Percentiles rank a stretch among this genome's conserved stretches.
phyloP scores from a whole-genome alignment of 1,140 invertebrate species.

The Bombus cullumanus region DNA sequence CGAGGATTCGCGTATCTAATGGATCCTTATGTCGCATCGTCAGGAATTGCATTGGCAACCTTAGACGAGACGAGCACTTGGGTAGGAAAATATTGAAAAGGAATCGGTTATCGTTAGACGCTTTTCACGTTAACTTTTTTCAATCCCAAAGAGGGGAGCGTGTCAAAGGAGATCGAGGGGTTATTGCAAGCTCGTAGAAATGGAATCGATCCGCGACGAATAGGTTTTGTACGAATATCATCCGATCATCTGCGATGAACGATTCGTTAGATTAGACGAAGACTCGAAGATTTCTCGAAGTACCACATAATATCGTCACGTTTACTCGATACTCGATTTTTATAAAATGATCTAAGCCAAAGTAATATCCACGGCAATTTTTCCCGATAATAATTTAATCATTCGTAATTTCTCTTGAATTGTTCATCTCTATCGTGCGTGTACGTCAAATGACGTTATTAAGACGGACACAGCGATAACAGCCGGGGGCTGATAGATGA shows the following conservation, averaged over 20 bases:
- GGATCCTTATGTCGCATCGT: background rate
- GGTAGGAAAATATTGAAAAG: background rate
- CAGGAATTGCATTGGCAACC: background rate
- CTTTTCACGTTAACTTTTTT: background rate
- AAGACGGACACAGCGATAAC: background rate
- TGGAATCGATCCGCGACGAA: background rate
- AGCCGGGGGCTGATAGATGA: background rate
- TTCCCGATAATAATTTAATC: background rate
- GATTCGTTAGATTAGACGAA: background rate
- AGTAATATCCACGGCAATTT: background rate
- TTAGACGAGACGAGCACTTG: background rate
- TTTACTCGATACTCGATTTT: no score
- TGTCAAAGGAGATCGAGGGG: background rate
- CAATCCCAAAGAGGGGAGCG: background rate
- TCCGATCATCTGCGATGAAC: background rate
- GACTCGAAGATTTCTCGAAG: background rate
- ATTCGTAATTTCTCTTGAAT: background rate
- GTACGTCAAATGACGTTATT: slow-evolving; percentile 12
- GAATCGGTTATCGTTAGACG: slow-evolving; percentile 16
- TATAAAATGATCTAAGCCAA: no score
- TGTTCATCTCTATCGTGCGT: background rate
- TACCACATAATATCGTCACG: background rate
- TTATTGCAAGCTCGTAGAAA: background rate
- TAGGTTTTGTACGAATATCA: background rate
- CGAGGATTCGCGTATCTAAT: background rate